phyloP scores from a whole-genome alignment of 2,888 invertebrate genomes.

The Sycophila texana region DNA sequence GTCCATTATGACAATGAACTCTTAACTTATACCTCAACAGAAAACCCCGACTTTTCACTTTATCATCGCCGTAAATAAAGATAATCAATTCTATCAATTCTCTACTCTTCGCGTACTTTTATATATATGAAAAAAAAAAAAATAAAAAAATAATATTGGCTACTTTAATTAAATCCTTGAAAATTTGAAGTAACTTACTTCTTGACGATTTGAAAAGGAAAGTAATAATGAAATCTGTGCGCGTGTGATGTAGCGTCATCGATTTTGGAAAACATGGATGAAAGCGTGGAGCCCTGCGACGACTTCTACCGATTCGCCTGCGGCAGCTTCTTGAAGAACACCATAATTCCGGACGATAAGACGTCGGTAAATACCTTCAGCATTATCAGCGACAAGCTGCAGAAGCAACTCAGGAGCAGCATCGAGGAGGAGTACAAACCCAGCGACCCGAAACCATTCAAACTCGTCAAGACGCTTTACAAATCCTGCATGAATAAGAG shows the following conservation, averaged over 20 bases:
- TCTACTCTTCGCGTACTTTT: too few species aligned
- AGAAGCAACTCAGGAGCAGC: conserved; percentile 84
- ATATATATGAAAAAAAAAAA: too few species aligned
- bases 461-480: conserved; percentile 88
- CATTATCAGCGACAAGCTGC: conserved; percentile 84
- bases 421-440: conserved; percentile 80
- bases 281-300: conserved; percentile 85
- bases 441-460: conserved; percentile 83
- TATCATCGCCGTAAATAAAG: too few species aligned
- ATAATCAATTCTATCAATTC: too few species aligned
- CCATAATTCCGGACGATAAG: conserved; percentile 88
- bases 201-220: not conserved
- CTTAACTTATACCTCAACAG: too few species aligned
- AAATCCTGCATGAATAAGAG: conserved; percentile 92
- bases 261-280: conserved; percentile 84
- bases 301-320: conserved; percentile 90
- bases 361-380: conserved; percentile 87
- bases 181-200: too few species aligned
- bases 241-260: conserved; percentile 78
- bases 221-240: not conserved
- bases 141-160: not conserved
- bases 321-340: conserved; percentile 84
- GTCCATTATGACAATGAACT: not conserved
- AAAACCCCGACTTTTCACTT: too few species aligned
- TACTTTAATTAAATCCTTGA: not conserved